Conservation (phyloP, 2,888 invertebrate genomes). For the Ormyrus labotus region DNA sequence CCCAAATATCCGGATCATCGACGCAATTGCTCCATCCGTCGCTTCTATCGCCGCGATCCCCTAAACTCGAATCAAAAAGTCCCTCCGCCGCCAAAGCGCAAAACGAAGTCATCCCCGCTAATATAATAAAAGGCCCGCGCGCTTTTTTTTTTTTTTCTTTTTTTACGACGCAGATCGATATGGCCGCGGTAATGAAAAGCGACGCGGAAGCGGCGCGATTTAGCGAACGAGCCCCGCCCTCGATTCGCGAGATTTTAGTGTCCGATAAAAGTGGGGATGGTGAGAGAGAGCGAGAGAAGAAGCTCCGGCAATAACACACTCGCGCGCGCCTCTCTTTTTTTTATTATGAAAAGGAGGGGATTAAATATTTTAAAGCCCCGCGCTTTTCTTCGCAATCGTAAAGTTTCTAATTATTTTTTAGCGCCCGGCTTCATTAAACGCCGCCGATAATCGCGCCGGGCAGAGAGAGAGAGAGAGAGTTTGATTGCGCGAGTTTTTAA, state of each 20-base stretch:
- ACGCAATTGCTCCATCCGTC: too few relatives aligned
- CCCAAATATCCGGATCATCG: too few relatives aligned
- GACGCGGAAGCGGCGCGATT: constrained; percentile 35
- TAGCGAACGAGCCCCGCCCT: constrained; percentile 26
- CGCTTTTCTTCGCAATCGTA: constrained; percentile 14
- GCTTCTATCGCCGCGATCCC: too few relatives aligned
- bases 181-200: constrained; percentile 30
- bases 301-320: constrained; percentile 23
- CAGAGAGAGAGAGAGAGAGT: too few relatives aligned
- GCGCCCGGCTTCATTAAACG: neutral
- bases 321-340: constrained; percentile 1
- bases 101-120: constrained; percentile 37
- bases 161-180: constrained; percentile 37
- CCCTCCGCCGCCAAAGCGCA: too few relatives aligned
- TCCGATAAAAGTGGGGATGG: constrained; percentile 19
- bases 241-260: constrained; percentile 36
- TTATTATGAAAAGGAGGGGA: constrained; percentile 36
- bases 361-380: constrained; percentile 44
- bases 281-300: neutral
- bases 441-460: too few relatives aligned
- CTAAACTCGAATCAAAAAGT: too few relatives aligned
- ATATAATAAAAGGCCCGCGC: constrained; percentile 38
- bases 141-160: too few relatives aligned
- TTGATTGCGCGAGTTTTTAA: too few relatives aligned
- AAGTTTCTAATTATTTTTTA: constrained; percentile 32